A percentile compares a stretch with the other conserved stretches of the same genome.
These are phyloP conservation scores for Catostylus mosaicus DNA, from an alignment of 30 jellyfish, hydroid and myxozoan species.

Conservation along the genomic window DNA sequence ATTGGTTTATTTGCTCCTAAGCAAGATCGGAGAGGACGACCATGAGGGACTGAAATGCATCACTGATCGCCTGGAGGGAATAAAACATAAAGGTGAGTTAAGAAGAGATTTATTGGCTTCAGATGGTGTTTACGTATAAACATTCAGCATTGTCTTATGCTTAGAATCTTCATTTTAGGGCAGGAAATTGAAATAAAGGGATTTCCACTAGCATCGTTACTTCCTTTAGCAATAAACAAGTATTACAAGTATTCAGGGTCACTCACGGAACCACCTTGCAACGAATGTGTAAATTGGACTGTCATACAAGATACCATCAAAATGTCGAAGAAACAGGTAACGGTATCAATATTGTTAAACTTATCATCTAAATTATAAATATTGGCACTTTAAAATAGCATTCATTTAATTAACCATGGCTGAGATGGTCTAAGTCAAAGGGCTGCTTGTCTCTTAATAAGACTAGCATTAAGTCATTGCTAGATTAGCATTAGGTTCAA, in stretches of 20 bases:
- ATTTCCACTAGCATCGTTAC: constrained; percentile 64
- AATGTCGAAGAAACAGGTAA: constrained; percentile 58
- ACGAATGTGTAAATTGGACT: constrained; percentile 73
- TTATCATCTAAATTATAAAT: too few relatives aligned
- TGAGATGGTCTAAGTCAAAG: too few relatives aligned
- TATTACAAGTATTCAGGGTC: constrained; percentile 62
- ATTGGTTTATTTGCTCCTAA: background rate
- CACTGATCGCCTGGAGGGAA: constrained; percentile 30
- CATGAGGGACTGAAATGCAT: constrained; percentile 40
- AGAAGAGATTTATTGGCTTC: background rate
- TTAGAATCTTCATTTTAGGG: constrained; percentile 29
- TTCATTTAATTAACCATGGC: too few relatives aligned
- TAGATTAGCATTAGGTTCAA: too few relatives aligned
- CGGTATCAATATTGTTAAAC: too few relatives aligned
- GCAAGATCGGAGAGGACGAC: constrained; percentile 58
- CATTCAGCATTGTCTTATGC: too few relatives aligned
- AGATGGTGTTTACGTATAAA: too few relatives aligned
- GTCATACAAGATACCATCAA: constrained; percentile 44
- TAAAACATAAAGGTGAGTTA: constrained; percentile 33
- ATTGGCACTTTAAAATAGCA: too few relatives aligned
- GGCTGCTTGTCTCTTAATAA: too few relatives aligned
- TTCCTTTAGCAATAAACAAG: constrained; percentile 41
- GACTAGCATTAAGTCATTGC: too few relatives aligned
- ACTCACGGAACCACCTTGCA: constrained; percentile 75
- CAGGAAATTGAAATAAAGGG: constrained; percentile 62